phyloP scores from a whole-genome alignment of 2,888 invertebrate species.

The Nymphalis urticae region DNA sequence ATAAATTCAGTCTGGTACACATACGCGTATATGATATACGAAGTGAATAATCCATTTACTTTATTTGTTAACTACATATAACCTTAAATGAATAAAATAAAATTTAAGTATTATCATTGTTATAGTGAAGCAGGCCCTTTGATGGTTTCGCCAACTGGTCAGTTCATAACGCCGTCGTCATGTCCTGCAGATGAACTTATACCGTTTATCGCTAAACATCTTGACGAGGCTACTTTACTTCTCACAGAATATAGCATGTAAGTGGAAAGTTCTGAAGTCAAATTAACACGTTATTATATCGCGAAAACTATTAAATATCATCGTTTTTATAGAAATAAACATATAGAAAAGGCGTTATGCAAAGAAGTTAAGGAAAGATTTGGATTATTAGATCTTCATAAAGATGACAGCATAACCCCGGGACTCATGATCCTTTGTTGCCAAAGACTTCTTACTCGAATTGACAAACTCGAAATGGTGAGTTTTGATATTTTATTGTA shows the following conservation, averaged over 20 bases:
- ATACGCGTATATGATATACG: too few relatives aligned
- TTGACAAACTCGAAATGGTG: conserved; percentile 61
- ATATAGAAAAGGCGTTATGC: conserved; percentile 88
- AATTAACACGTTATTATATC: background rate
- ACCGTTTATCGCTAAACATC: conserved; percentile 89
- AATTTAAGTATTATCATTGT: background rate
- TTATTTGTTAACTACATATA: too few relatives aligned
- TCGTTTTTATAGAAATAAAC: conserved; percentile 84
- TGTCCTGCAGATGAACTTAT: conserved; percentile 93
- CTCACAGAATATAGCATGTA: conserved; percentile 89
- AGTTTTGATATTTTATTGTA: conserved; percentile 30
- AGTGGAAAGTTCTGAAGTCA: conserved; percentile 47
- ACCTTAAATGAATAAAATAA: too few relatives aligned
- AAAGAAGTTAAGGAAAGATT: conserved; percentile 85
- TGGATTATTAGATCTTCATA: conserved; percentile 86
- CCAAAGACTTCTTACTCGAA: conserved; percentile 83
- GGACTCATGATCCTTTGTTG: conserved; percentile 94
- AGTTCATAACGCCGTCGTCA: conserved; percentile 95
- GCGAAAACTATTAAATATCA: background rate
- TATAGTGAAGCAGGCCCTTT: conserved; percentile 94
- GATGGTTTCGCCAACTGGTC: conserved; percentile 96
- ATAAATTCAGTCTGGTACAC: too few relatives aligned
- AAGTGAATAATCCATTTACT: too few relatives aligned
- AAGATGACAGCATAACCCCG: conserved; percentile 95
- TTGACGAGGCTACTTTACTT: conserved; percentile 87